Base-by-base conservation (phyloP, 2,888 invertebrate genomes). In the Lymantria dispar region DNA sequence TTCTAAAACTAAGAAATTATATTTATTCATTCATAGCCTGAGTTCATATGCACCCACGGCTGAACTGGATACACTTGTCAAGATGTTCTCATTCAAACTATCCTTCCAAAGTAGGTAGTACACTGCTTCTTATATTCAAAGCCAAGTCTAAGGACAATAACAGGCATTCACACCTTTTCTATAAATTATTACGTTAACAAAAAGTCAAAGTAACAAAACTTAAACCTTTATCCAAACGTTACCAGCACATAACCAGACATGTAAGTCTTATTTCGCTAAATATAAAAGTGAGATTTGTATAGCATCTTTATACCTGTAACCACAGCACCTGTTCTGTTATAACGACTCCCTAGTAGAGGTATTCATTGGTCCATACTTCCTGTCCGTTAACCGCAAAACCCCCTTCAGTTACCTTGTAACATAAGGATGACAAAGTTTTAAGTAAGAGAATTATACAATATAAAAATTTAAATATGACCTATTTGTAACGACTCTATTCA, bases 281-380 rank as follows among this genome's bases (percentile, higher is more conserved):
- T 15, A 50, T 54, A 62, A 55, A 54, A 41, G 7, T 11, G 14
- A 48, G 37, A 50, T 39, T 57, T 42, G 45, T 36, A 8, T 56
- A 45, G 8, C 44, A 45, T 10, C 7, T 12, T 9, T 33, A 29
- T 39, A 47, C 51, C 47, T 44, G 22, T 22, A 5, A 22, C 22
- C 5, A 45, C 43, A 48, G 53, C 58, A 65, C 63, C 65, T 65
- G 65, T 41, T 42, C 22, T 30, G 39, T 12, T 37, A n/a, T n/a
- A 47, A 41, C 12, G 43, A 29, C 22, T 22, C 22, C 22, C 22
- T 22, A 22, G 2, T 22, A 33, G 47, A 55, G 52, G 22, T 48
- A 45, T 13, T 48, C 64, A 61, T 44, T 47, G 58, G 43, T 47
- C 51, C 68, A 50, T 58, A 47, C 47, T 60, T 70, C 70, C 70